Conservation (phyloP, 2,113 vertebrate species). For the Erythrocercus mccallii region DNA sequence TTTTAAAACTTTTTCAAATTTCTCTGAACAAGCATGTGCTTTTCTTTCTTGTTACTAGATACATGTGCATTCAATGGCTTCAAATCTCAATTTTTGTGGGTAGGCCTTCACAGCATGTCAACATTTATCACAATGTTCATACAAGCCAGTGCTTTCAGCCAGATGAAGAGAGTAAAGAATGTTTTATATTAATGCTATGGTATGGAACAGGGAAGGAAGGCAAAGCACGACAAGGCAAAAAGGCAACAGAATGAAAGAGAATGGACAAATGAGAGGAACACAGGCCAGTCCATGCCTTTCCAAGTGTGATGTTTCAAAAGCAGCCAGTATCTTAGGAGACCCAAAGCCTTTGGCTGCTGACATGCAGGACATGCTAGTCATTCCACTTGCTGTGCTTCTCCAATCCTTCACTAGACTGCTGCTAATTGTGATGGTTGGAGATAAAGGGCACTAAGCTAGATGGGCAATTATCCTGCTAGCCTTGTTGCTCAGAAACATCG, state of each 20-base stretch:
- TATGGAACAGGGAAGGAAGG: neutral
- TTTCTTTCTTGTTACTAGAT: neutral
- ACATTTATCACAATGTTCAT: neutral
- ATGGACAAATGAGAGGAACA: neutral
- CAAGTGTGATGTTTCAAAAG: neutral
- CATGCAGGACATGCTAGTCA: neutral
- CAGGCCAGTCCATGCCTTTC: neutral
- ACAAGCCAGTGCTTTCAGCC: neutral
- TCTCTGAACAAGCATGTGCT: neutral
- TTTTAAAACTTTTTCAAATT: neutral
- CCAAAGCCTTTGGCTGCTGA: neutral
- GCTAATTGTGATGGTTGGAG: neutral
- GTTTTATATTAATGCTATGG: neutral
- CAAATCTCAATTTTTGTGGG: neutral
- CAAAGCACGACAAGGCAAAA: neutral
- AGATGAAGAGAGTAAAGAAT: neutral
- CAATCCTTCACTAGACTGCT: neutral
- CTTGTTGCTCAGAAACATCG: neutral
- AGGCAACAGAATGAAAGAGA: neutral
- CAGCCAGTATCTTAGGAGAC: neutral
- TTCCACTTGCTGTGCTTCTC: neutral
- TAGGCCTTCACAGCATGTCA: neutral
- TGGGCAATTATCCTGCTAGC: neutral
- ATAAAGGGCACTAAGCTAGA: neutral
- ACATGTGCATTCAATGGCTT: neutral